phyloP scores from a whole-genome alignment of 2,797 vertebrate species.

The Acanthurus lineatus region DNA sequence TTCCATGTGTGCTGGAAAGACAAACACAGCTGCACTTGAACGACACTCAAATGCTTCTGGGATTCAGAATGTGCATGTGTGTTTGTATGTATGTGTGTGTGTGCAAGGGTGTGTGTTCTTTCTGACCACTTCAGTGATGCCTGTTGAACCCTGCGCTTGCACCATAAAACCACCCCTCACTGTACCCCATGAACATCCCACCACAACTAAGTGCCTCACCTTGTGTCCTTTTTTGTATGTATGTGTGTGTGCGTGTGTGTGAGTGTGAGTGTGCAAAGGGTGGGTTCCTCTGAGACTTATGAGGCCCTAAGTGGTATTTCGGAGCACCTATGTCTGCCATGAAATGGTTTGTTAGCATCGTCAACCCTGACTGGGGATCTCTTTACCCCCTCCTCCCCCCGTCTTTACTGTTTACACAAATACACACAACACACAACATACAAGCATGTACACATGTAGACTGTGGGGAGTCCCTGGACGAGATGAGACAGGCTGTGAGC shows the following conservation, averaged over 20 bases:
- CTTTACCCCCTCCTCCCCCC: background rate
- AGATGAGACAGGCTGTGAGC: conserved; percentile 74
- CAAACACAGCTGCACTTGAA: conserved; percentile 88
- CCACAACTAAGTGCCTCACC: conserved; percentile 16
- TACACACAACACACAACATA: conserved; percentile 17
- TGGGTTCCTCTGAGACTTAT: conserved; percentile 48
- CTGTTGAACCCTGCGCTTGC: conserved; percentile 55
- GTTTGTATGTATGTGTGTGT: conserved; percentile 32
- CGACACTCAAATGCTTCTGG: conserved; percentile 83
- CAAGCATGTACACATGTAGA: conserved; percentile 31
- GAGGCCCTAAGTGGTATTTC: conserved; percentile 57
- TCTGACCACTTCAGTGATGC: conserved; percentile 74
- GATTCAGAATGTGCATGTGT: conserved; percentile 62
- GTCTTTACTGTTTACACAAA: conserved; percentile 3
- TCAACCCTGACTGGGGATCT: conserved; percentile 53
- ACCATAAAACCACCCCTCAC: conserved; percentile 15
- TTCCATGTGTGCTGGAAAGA: conserved; percentile 86
- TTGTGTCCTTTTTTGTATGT: background rate
- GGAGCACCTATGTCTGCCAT: conserved; percentile 41
- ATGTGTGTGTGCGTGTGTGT: background rate
- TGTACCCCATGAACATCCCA: background rate
- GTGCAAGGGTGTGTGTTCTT: conserved; percentile 49
- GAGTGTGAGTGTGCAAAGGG: conserved; percentile 10
- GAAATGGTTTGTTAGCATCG: conserved; percentile 54
- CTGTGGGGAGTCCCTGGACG: conserved; percentile 61